phyloP scores from a whole-genome alignment of 2,797 vertebrate species.

The Lagorchestes hirsutus region DNA sequence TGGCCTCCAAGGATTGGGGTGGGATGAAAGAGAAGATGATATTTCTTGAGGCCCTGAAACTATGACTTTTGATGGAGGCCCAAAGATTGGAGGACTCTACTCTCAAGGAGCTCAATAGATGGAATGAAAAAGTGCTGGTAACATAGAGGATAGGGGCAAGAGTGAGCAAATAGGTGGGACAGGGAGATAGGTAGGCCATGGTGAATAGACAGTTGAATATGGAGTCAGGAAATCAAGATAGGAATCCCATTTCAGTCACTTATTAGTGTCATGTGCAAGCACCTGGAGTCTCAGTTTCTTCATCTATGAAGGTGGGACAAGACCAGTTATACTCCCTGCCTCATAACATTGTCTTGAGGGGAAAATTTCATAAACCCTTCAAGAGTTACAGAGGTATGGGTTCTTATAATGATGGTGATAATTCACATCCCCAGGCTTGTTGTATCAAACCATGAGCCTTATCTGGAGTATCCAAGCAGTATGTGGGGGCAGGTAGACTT shows the following conservation, averaged over 20 bases:
- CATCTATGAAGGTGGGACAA: background rate
- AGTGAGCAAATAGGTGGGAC: background rate
- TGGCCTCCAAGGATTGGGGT: background rate
- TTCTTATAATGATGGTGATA: background rate
- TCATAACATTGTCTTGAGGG: background rate
- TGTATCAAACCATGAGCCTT: background rate
- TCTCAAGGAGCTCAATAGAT: background rate
- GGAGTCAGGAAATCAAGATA: background rate
- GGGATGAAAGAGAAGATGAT: background rate
- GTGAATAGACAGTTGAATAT: background rate
- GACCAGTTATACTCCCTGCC: background rate
- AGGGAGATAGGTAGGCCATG: background rate
- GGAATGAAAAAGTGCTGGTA: background rate
- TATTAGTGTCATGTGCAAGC: background rate
- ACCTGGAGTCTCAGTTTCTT: background rate
- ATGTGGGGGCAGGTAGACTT: background rate
- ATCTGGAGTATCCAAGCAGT: background rate
- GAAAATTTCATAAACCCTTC: background rate
- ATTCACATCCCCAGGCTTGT: background rate
- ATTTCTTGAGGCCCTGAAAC: background rate
- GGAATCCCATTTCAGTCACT: background rate
- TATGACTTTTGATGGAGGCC: background rate
- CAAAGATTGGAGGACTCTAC: background rate
- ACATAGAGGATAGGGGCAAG: background rate
- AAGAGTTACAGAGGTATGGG: background rate